A percentile compares a stretch with the other conserved stretches of the same genome.
Conservation (phyloP, 2,113 vertebrate species). For the Salvator merianae region DNA sequence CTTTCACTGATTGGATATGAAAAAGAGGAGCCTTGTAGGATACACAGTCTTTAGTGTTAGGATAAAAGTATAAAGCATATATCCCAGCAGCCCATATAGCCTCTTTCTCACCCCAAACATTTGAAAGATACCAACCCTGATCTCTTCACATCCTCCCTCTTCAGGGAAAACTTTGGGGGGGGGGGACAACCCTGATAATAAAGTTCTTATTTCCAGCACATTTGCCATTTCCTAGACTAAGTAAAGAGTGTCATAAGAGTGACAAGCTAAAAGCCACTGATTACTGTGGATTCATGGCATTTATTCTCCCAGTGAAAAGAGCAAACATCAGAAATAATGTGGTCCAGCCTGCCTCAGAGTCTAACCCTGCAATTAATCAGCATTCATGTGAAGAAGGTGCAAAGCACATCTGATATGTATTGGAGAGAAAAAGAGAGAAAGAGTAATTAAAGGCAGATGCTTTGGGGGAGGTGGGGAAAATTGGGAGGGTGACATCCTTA, state of each 20-base stretch:
- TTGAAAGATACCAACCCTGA: slow-evolving; percentile 17
- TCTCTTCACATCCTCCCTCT: slow-evolving; percentile 33
- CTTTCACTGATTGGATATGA: neutral
- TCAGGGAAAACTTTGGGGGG: slow-evolving; percentile 27
- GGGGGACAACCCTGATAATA: slow-evolving; percentile 54
- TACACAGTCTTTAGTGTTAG: neutral
- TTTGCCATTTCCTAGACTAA: slow-evolving; percentile 76
- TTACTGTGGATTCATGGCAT: slow-evolving; percentile 73
- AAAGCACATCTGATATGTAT: slow-evolving; percentile 66
- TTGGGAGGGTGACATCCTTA: neutral
- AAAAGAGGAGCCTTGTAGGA: neutral
- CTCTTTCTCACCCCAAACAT: neutral
- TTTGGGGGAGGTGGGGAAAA: slow-evolving; percentile 42
- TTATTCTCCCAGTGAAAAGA: slow-evolving; percentile 71
- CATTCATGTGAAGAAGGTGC: slow-evolving; percentile 65
- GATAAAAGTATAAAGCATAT: slow-evolving; percentile 28
- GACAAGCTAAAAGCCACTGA: slow-evolving; percentile 76
- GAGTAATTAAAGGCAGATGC: slow-evolving; percentile 71
- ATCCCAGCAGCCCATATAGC: slow-evolving; percentile 48
- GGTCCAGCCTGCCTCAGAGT: slow-evolving; percentile 68
- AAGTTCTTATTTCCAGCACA: slow-evolving; percentile 75
- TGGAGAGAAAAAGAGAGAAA: slow-evolving; percentile 37
- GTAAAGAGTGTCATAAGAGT: slow-evolving; percentile 74
- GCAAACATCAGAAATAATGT: slow-evolving; percentile 74
- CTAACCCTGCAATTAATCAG: slow-evolving; percentile 79